Evolutionary conservation across 2,888 invertebrate genomes (phyloP).

Genomic region (Rhynchonema sp.): DNA sequence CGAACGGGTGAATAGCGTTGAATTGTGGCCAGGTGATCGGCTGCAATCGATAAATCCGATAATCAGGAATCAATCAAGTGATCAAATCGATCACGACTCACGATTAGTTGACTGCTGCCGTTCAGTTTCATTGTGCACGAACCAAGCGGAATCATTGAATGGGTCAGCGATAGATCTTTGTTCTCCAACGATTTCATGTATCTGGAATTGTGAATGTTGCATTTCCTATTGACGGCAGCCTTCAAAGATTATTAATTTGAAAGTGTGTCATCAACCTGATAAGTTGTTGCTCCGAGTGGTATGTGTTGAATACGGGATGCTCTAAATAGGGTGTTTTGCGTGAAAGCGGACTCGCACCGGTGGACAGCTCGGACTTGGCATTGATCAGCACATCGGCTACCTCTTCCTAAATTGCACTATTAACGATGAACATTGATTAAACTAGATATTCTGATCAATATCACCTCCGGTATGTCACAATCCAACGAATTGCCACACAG

Average conservation of each 20-base stretch:
- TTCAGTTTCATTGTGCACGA: conserved; percentile 99
- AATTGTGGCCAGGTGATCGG: conserved; percentile 86
- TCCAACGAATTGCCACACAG: conserved; percentile 44
- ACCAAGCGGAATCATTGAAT: conserved; percentile 97
- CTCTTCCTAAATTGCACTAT: no score
- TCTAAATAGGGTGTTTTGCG: conserved; percentile 45
- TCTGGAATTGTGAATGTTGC: no score
- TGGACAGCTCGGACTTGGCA: neutral
- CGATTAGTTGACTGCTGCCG: conserved; percentile 92
- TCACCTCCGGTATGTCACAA: no score
- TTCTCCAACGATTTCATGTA: conserved; percentile 97
- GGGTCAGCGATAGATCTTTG: conserved; percentile 87
- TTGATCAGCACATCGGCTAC: neutral
- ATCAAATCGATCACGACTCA: conserved; percentile 16
- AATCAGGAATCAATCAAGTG: neutral
- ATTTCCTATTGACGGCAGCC: no score
- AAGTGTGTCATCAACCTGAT: no score
- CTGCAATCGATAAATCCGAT: no score
- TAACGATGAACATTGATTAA: no score
- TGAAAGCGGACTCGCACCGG: neutral
- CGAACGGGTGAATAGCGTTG: conserved; percentile 88
- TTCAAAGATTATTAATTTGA: no score
- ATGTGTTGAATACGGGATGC: conserved; percentile 71
- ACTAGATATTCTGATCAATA: no score
- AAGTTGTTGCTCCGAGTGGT: conserved; percentile 5